Base-by-base conservation (phyloP, 2,113 vertebrate species). In the Erythrolamprus reginae region DNA sequence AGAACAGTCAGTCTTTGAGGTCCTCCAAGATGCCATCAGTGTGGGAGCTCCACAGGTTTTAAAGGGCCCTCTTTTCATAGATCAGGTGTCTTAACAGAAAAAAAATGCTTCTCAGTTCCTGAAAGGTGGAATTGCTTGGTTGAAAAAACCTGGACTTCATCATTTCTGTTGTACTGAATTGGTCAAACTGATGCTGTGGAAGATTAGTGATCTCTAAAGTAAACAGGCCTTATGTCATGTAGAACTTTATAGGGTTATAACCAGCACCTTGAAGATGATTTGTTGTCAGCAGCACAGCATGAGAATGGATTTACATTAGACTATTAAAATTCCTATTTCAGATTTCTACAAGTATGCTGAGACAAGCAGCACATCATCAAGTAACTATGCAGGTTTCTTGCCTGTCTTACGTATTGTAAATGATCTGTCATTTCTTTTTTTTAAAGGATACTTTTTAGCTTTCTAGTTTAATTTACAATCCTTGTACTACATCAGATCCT, bases 201-300 rank as follows among this genome's bases (percentile, higher is more conserved):
- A 19, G 33, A 38, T 77, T n/a, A 38, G 15, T 38, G 65, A 38
- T 77, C 65, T 38, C 13, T 77, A 17, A 77, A 77, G 65, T 70
- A 70, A 70, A 33, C 65, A 77, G 33, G 6, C 33, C 65, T n/a
- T 38, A 77, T 77, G 15, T 6, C 15, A 38, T 38, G 6, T 19
- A 77, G n/a, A 15, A 15, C 65, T 70, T 77, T 33, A 19, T 77
- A 19, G n/a, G n/a, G 6, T 77, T 38, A 1, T 77, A 77, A 19
- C 65, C 15, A 77, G n/a, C n/a, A 77, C 15, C 15, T 38, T 77
- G 65, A 77, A 77, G 5, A 85, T 52, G 91, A 23, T 23, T 56
- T 90, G 90, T 92, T 93, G 95, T 94, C 90, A 90, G 83, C 28
- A 89, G 90, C 26, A 91, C 89, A 93, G 92, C 88, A 92, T 87